A percentile compares a stretch with the other conserved stretches of the same genome.
phyloP scores from a whole-genome alignment of 2,113 vertebrate species.

The Xiphophorus hellerii region DNA sequence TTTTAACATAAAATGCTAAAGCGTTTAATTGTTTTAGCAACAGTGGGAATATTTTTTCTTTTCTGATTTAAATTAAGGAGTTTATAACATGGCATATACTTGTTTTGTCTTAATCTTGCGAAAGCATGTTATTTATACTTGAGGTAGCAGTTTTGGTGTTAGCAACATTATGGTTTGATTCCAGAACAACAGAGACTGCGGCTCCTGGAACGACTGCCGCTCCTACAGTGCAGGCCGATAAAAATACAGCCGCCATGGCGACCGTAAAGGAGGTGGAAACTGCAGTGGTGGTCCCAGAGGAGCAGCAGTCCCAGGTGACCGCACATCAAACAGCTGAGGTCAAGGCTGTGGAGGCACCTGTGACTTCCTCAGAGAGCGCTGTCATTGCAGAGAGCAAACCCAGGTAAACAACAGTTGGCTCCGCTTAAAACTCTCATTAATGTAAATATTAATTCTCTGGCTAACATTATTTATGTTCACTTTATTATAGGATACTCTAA shows the following conservation, averaged over 20 bases:
- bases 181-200: slow-evolving; percentile 64
- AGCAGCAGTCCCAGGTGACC: slow-evolving; percentile 62
- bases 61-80: no score
- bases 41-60: no score
- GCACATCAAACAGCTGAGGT: slow-evolving; percentile 66
- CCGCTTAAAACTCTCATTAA: neutral
- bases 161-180: slow-evolving; percentile 19
- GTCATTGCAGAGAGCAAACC: slow-evolving; percentile 57
- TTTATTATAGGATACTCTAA: neutral
- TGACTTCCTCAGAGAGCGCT: slow-evolving; percentile 63
- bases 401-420: slow-evolving; percentile 65
- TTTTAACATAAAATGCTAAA: no score
- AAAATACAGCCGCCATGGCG: slow-evolving; percentile 39
- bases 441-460: no score
- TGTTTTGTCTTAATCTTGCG: no score
- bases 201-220: slow-evolving; percentile 64
- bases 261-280: slow-evolving; percentile 64
- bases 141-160: no score
- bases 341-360: slow-evolving; percentile 63
- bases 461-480: no score
- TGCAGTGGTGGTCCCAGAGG: slow-evolving; percentile 63
- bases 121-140: no score
- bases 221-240: slow-evolving; percentile 61
- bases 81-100: no score
- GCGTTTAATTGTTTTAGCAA: no score